Evolutionary conservation across 2,888 invertebrate genomes (phyloP).

Genomic region (Sarcophaga subvicina): DNA sequence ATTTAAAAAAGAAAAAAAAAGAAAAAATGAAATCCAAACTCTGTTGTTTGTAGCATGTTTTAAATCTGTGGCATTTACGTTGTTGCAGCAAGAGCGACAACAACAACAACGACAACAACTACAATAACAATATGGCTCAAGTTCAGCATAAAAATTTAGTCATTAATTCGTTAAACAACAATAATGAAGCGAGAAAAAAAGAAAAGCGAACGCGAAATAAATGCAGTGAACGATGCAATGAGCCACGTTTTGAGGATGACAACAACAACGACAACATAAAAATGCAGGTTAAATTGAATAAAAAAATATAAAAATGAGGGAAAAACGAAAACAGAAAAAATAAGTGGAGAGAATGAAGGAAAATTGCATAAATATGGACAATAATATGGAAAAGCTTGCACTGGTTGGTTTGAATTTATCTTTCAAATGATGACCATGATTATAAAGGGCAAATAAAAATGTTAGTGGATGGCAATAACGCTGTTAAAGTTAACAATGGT

Average conservation of each 20-base stretch:
- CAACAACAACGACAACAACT: too few species aligned
- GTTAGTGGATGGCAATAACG: not conserved
- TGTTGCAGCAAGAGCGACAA: not conserved
- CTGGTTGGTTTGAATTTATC: too few species aligned
- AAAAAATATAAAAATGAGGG: constrained; percentile 24
- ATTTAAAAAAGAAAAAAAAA: too few species aligned
- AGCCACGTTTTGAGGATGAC: not conserved
- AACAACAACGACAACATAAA: not conserved
- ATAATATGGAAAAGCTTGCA: not conserved
- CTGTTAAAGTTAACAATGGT: constrained; percentile 20
- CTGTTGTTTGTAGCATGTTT: constrained; percentile 10
- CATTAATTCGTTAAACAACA: constrained; percentile 55
- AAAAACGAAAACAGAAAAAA: not conserved
- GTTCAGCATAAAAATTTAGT: constrained; percentile 64
- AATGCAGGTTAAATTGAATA: constrained; percentile 39
- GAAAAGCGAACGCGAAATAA: not conserved
- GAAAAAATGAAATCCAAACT: not conserved
- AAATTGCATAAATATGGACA: constrained; percentile 6
- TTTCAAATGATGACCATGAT: constrained; percentile 38
- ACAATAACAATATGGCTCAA: constrained; percentile 55
- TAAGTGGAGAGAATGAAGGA: not conserved
- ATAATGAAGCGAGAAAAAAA: not conserved
- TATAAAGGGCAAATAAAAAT: constrained; percentile 17
- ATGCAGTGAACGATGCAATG: constrained; percentile 6
- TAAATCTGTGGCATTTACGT: constrained; percentile 47